phyloP scores from a whole-genome alignment of 2,113 vertebrate genomes.

The Megaceryle maxima region DNA sequence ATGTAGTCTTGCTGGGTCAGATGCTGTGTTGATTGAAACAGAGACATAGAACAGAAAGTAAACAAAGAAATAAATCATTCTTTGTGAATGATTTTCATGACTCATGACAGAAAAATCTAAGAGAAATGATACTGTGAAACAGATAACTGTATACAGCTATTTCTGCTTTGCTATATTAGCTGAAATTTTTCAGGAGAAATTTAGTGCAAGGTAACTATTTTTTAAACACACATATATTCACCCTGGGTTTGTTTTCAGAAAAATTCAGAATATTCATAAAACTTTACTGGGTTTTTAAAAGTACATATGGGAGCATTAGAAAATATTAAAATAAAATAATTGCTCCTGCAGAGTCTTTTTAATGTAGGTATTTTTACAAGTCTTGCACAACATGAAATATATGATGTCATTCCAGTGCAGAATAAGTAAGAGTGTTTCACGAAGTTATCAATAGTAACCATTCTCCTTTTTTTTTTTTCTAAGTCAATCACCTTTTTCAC shows the following conservation, averaged over 20 bases:
- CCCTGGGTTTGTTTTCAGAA: neutral
- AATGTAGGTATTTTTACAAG: neutral
- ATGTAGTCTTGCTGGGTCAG: neutral
- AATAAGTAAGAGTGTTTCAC: neutral
- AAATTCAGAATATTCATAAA: neutral
- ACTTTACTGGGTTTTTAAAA: neutral
- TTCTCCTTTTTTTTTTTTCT: neutral
- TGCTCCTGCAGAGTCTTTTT: neutral
- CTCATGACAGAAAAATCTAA: neutral
- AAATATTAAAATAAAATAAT: neutral
- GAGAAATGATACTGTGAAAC: neutral
- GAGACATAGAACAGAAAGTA: neutral
- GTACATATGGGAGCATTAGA: neutral
- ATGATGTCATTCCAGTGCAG: neutral
- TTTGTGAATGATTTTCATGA: neutral
- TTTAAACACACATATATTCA: neutral
- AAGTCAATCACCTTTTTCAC: neutral
- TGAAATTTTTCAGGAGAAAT: neutral
- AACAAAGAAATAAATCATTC: neutral
- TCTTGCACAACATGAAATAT: neutral
- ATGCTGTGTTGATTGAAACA: neutral
- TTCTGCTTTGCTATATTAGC: neutral
- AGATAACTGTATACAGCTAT: neutral
- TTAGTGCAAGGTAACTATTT: neutral
- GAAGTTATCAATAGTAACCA: neutral